Percentiles rank a stretch among this genome's conserved stretches.
Conservation (phyloP, 2,797 vertebrate species). For the Falco concolor region DNA sequence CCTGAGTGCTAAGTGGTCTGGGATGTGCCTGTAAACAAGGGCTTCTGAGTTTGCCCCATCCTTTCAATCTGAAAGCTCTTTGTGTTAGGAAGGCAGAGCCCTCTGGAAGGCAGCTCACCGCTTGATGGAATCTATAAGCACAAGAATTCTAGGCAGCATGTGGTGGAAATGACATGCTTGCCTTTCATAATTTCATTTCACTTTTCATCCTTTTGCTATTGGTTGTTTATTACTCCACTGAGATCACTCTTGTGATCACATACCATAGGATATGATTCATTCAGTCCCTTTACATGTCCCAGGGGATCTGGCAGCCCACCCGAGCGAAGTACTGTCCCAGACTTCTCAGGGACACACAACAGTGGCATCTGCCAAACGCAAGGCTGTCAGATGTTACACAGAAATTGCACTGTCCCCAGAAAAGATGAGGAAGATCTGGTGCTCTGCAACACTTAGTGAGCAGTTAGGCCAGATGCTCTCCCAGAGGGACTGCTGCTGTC, state of each 20-base stretch:
- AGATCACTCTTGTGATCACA: neutral
- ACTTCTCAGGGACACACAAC: accelerated
- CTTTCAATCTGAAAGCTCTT: neutral
- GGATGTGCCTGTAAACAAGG: neutral
- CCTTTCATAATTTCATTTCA: neutral
- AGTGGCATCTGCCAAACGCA: accelerated
- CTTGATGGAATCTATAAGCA: neutral
- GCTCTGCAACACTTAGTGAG: neutral
- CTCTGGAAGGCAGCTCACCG: neutral
- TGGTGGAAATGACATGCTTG: neutral
- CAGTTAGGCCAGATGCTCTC: neutral
- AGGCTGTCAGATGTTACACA: neutral
- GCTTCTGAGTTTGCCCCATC: accelerated
- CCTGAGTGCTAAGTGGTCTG: neutral
- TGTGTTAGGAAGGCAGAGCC: neutral
- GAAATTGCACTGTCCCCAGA: neutral
- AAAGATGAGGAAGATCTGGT: neutral
- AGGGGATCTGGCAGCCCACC: neutral
- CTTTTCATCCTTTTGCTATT: neutral
- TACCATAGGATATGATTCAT: neutral
- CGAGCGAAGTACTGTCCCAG: neutral
- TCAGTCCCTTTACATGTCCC: neutral
- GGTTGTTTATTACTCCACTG: neutral
- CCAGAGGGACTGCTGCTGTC: neutral
- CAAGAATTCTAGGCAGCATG: neutral